A percentile compares a stretch with the other conserved stretches of the same genome.
Evolutionary conservation across 2,113 vertebrate genomes (phyloP).

Genomic region (Rutilus rutilus): DNA sequence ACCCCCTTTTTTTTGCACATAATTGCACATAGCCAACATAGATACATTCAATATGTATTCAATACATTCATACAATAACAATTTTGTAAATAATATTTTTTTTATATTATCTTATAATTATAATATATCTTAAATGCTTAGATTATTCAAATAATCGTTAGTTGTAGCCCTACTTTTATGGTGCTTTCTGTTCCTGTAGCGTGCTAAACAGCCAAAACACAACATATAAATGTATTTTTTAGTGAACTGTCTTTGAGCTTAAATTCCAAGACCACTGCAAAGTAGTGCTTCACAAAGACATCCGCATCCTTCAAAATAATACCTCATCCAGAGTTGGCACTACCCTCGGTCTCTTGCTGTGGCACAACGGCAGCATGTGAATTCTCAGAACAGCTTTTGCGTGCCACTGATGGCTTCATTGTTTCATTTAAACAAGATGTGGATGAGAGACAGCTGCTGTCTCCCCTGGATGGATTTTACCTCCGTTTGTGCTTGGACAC

Average conservation of each 20-base stretch:
- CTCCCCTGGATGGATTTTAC: conserved; percentile 53
- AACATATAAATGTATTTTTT: background rate
- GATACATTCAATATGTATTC: no score
- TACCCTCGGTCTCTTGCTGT: background rate
- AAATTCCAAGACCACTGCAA: background rate
- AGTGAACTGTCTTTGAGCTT: background rate
- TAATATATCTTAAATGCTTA: no score
- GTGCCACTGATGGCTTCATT: conserved; percentile 52
- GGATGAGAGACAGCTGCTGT: conserved; percentile 58
- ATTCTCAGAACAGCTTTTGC: background rate
- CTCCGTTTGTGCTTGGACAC: conserved; percentile 49
- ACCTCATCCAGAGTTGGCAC: background rate
- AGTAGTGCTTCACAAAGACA: background rate
- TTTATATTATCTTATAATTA: no score
- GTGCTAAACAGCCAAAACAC: no score
- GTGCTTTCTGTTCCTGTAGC: background rate
- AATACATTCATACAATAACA: no score
- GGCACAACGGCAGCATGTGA: background rate
- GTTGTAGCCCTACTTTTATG: background rate
- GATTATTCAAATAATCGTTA: no score
- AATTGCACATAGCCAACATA: no score
- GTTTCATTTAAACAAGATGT: conserved; percentile 65
- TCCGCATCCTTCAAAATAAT: background rate
- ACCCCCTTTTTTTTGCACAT: no score
- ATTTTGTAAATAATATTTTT: no score